Conservation (phyloP, 2,888 invertebrate species). For the Sympetrum striolatum region DNA sequence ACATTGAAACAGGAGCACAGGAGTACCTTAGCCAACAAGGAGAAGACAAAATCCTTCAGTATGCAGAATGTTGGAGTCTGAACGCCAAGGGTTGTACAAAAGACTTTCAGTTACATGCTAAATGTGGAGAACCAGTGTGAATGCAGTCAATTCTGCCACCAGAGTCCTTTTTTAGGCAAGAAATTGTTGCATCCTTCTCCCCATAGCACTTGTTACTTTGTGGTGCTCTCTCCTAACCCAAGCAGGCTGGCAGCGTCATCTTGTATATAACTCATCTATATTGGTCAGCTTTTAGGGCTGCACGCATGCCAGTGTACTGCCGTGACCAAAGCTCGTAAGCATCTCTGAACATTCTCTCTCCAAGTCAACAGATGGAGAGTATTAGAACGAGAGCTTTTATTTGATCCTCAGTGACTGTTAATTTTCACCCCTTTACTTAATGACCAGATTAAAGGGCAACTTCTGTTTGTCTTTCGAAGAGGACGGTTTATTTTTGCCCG, state of each 20-base stretch:
- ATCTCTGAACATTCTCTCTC: background rate
- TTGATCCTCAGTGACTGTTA: background rate
- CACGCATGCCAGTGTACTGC: background rate
- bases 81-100: background rate
- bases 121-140: background rate
- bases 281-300: background rate
- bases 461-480: background rate
- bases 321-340: background rate
- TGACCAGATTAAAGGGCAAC: background rate
- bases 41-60: conserved; percentile 45
- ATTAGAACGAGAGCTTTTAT: background rate
- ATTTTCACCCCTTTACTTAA: background rate
- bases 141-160: background rate
- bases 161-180: background rate
- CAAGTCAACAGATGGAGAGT: background rate
- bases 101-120: background rate
- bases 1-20: conserved; percentile 58
- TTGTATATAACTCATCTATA: background rate
- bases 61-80: conserved; percentile 47
- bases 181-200: background rate
- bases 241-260: background rate
- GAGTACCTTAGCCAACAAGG: conserved; percentile 53
- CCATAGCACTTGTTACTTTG: background rate
- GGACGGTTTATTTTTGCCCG: background rate
- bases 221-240: background rate